Base-by-base conservation (phyloP, 2,113 vertebrate genomes). In the Pseudorectes ferrugineus region DNA sequence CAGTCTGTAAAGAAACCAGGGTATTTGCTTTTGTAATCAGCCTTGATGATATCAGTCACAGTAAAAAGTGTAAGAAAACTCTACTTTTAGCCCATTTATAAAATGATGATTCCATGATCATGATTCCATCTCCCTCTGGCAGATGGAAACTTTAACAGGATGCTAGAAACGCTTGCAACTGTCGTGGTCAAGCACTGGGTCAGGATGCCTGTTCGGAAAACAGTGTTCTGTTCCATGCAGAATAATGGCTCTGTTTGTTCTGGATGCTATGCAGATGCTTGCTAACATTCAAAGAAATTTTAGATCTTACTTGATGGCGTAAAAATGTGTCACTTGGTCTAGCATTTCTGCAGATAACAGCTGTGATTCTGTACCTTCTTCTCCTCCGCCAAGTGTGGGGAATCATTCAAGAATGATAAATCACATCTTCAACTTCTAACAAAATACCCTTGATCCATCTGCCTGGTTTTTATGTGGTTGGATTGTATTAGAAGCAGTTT, bases 341-440 rank as follows among this genome's bases (percentile, higher is more conserved):
- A 88, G 45, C 55, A 72, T 90, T 68, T 73, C 61, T 79, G 89
- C 84, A 93, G 77, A 12, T 70, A 87, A 74, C 72, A 95, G 85
- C 79, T 86, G 74, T 78, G 86, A 81, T 59, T 84, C 80, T 48
- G 43, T 91, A 57, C 74, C 71, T 87, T 89, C 43, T 26, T 6
- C 68, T 91, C 28, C 71, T 90, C 49, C 61, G 52, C 63, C 87
- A 82, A 88, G 35, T 54, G 54, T 52, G 67, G 49, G 31, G 48
- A 94, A 66, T 83, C 71, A 59, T 52, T 95, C 74, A 57, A 57
- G 88, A 75, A 66, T 36, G 61, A 88, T 86, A 91, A 96, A 91
- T 92, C 63, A 62, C 8, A 0, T 93, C 68, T 71, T 79, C 75
- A 80, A 6, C 48, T 74, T 72, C 49, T 62, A 74, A 79, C 54